Conservation (phyloP, 2,888 invertebrate genomes). For the Oxytorus armatus region DNA sequence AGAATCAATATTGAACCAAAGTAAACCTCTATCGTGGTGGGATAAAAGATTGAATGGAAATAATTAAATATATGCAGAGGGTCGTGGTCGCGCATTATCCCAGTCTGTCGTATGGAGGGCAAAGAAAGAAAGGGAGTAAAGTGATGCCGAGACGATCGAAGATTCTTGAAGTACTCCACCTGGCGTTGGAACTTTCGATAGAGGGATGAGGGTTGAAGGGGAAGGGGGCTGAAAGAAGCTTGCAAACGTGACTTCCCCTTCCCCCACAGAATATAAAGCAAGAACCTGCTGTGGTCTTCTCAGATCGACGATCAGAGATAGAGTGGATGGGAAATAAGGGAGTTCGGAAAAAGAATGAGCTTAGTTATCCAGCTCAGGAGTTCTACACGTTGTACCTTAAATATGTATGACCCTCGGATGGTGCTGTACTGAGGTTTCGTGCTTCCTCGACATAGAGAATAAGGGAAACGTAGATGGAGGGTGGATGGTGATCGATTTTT, state of each 20-base stretch:
- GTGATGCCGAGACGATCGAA: conserved; percentile 32
- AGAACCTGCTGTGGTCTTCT: conserved; percentile 38
- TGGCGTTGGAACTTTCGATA: conserved; percentile 5
- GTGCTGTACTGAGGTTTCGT: conserved; percentile 43
- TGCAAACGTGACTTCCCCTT: conserved; percentile 14
- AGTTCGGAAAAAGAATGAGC: conserved; percentile 67
- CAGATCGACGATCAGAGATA: conserved; percentile 40
- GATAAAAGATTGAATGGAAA: conserved; percentile 21
- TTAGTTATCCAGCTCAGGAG: conserved; percentile 71
- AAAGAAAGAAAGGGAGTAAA: conserved; percentile 29
- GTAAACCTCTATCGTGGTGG: background rate
- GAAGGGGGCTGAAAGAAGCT: conserved; percentile 22
- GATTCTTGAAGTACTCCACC: conserved; percentile 30
- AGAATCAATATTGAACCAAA: background rate
- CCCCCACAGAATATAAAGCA: conserved; percentile 61
- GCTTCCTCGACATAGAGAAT: conserved; percentile 29
- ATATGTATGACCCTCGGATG: conserved; percentile 75
- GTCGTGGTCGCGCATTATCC: conserved; percentile 37
- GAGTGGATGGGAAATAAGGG: conserved; percentile 22
- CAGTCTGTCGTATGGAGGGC: conserved; percentile 7
- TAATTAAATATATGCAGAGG: conserved; percentile 25
- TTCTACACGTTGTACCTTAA: conserved; percentile 69
- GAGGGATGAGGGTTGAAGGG: conserved; percentile 13
- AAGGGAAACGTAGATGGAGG: conserved; percentile 19
- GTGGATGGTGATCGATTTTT: conserved; percentile 18